phyloP scores from a whole-genome alignment of 2,797 vertebrate genomes.

The Lacerta viridis region DNA sequence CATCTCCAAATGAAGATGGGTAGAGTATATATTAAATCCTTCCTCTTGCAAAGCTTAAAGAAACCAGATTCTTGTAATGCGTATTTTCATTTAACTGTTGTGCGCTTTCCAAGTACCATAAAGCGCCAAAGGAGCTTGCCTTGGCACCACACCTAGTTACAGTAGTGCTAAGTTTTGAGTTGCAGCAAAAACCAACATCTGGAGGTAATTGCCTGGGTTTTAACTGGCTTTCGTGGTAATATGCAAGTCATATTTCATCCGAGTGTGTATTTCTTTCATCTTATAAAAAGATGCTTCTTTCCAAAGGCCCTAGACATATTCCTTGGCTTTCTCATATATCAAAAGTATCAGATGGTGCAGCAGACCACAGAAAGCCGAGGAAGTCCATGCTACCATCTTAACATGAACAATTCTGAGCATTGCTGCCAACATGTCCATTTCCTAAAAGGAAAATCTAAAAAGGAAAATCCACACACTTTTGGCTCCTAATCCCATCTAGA shows the following conservation, averaged over 20 bases:
- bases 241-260: slow-evolving; percentile 78
- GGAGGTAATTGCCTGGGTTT: slow-evolving; percentile 83
- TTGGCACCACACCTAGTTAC: slow-evolving; percentile 81
- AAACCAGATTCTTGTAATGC: slow-evolving; percentile 72
- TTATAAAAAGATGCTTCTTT: slow-evolving; percentile 77
- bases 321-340: slow-evolving; percentile 76
- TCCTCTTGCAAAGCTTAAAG: slow-evolving; percentile 76
- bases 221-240: slow-evolving; percentile 79
- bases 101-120: slow-evolving; percentile 77
- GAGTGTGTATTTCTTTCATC: slow-evolving; percentile 73
- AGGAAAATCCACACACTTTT: slow-evolving; percentile 45
- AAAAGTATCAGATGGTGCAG: slow-evolving; percentile 71
- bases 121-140: slow-evolving; percentile 78
- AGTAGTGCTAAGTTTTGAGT: slow-evolving; percentile 77
- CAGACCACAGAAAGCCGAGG: slow-evolving; percentile 73
- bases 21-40: slow-evolving; percentile 76
- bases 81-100: slow-evolving; percentile 75
- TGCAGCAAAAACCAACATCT: slow-evolving; percentile 81
- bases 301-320: slow-evolving; percentile 72
- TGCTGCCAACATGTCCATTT: slow-evolving; percentile 69
- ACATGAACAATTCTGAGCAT: slow-evolving; percentile 56
- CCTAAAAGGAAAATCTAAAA: slow-evolving; percentile 56
- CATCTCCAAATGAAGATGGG: slow-evolving; percentile 69
- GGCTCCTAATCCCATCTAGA: slow-evolving; percentile 58
- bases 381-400: slow-evolving; percentile 64